Percentiles rank a stretch among this genome's conserved stretches.
Conservation (phyloP, 2,113 vertebrate species). For the Apteryx mantelli region DNA sequence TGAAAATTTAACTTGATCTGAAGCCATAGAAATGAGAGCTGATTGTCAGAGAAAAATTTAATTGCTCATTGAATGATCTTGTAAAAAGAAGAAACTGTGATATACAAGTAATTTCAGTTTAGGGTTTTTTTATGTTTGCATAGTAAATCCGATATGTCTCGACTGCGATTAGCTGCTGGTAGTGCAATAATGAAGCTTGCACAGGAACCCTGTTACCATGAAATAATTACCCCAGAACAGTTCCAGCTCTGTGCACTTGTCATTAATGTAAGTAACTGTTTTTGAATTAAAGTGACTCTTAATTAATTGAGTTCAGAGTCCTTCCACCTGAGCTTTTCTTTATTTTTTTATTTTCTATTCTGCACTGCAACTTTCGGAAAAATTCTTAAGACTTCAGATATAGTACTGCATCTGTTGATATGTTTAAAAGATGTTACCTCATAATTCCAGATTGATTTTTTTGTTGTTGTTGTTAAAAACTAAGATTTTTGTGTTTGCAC, state of each 20-base stretch:
- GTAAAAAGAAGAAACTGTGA: neutral
- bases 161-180: conserved; percentile 95
- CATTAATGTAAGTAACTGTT: conserved; percentile 90
- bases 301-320: neutral
- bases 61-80: neutral
- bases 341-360: neutral
- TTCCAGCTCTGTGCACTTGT: conserved; percentile 98
- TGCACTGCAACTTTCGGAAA: neutral
- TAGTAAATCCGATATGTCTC: conserved; percentile 99
- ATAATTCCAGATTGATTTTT: neutral
- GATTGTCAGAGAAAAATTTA: neutral
- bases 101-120: neutral
- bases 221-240: conserved; percentile 99
- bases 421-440: neutral
- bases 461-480: neutral
- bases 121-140: conserved; percentile 57
- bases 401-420: neutral
- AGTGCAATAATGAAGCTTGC: conserved; percentile 99
- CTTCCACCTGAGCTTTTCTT: neutral
- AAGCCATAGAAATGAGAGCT: neutral
- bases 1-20: neutral
- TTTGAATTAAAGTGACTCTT: neutral
- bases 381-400: neutral
- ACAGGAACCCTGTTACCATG: conserved; percentile 98
- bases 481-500: neutral